Base-by-base conservation (phyloP, 2,797 vertebrate genomes). In the Spatula clypeata region DNA sequence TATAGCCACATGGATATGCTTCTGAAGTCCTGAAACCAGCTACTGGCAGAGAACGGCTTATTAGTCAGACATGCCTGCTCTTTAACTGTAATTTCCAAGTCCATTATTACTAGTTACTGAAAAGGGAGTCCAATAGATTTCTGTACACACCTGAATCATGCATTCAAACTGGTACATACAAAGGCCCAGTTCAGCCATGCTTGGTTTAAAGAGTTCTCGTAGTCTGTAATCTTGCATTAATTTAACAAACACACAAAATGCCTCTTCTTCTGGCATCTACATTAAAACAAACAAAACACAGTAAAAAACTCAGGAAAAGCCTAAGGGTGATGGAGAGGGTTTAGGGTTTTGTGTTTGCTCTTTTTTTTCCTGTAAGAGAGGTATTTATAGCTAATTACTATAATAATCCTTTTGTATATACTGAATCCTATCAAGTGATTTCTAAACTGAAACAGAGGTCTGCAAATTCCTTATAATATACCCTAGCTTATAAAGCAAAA, bases 91-190 rank as follows among this genome's bases (percentile, higher is more conserved):
- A n/a, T 14, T 67, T 40, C 51, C 71, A 60, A 29, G 6, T 42
- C 72, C 53, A 54, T 74, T 45, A 61, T 31, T 26, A 60, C 84
- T 1, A 67, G 58, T 29, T 72, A 57, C 47, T 36, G 49, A 80
- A 73, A 27, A 90, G 44, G 38, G 86, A 84, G 53, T 57, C 36
- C 20, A 45, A 93, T 13, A 58, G 64, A 95, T 34, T 97, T 90
- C 47, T 93, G 98, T 97, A 45, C 83, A 88, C 98, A 99, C 99
- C 99, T 99, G 99, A 97, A 99, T 99, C 99, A 99, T 99, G 96
- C 93, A 98, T 98, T 99, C 99, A 99, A 99, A 99, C 98, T 99
- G 99, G 98, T 99, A 99, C 99, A 99, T 99, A 98, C 99, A 99
- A 95, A 99, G 99, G 60, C 99, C 99, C 98, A 99, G 98, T 94